Percentiles rank a stretch among this genome's conserved stretches.
Conservation (phyloP, 2,113 vertebrate genomes). For the Lamprologus speciosus region DNA sequence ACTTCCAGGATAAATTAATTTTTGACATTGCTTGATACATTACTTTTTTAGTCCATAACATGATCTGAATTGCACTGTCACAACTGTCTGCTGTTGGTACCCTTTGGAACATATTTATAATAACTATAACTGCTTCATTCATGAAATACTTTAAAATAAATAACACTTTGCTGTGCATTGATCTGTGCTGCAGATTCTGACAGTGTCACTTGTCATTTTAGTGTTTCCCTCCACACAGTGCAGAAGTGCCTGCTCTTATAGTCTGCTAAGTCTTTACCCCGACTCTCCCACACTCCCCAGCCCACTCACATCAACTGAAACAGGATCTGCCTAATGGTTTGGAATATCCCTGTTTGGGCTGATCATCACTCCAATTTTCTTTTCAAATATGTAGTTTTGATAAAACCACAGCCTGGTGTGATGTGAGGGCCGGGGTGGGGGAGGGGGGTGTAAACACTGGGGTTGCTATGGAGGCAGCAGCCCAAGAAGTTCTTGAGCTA, state of each 20-base stretch:
- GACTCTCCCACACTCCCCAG: constrained; percentile 19
- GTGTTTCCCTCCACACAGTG: not conserved
- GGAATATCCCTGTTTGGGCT: constrained; percentile 47
- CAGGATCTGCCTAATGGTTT: constrained; percentile 44
- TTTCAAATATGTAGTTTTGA: constrained; percentile 54
- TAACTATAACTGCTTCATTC: not conserved
- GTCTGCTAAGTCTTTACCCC: not conserved
- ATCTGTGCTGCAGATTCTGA: not conserved
- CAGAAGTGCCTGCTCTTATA: not conserved
- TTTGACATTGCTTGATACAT: not conserved
- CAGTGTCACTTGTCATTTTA: not conserved
- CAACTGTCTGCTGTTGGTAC: not conserved
- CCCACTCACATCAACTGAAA: constrained; percentile 32
- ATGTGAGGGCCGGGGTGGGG: constrained; percentile 10
- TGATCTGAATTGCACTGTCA: not conserved
- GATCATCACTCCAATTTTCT: constrained; percentile 49
- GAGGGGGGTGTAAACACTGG: constrained; percentile 31
- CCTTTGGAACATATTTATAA: not conserved
- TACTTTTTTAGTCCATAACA: not conserved
- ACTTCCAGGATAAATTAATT: not conserved
- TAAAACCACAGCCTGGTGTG: constrained; percentile 56
- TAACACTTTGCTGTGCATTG: not conserved
- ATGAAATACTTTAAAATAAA: not conserved
- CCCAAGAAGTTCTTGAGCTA: not conserved
- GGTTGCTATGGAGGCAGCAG: constrained; percentile 43